Conservation (phyloP, 2,888 invertebrate species). For the Protula sp. region DNA sequence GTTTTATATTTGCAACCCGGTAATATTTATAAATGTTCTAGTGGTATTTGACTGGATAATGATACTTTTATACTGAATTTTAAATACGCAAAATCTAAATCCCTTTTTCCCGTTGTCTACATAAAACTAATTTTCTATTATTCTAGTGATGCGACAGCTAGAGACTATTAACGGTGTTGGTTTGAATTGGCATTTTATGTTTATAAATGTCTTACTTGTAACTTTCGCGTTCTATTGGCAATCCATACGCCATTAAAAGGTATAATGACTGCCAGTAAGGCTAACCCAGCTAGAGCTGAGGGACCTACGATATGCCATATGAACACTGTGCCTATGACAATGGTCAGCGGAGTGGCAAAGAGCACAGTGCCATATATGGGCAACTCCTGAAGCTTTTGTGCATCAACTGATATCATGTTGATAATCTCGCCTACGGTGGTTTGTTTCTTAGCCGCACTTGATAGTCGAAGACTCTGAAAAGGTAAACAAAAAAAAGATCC, state of each 20-base stretch:
- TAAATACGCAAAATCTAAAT: no score
- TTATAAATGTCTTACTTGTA: no score
- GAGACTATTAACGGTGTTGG: no score
- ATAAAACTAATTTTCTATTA: no score
- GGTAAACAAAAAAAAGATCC: no score
- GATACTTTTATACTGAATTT: no score
- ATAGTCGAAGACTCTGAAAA: constrained; percentile 49
- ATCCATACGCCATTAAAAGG: not conserved
- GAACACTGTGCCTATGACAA: constrained; percentile 43
- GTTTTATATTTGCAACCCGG: no score
- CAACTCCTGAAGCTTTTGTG: constrained; percentile 48
- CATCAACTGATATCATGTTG: constrained; percentile 57
- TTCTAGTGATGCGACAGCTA: no score
- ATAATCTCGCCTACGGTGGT: constrained; percentile 56
- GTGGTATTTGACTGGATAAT: no score
- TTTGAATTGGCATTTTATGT: no score
- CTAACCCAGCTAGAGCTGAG: not conserved
- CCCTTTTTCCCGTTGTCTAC: no score
- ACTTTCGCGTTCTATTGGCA: not conserved
- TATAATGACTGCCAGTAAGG: not conserved
- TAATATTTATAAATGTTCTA: no score
- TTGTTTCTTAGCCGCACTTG: constrained; percentile 40
- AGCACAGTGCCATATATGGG: constrained; percentile 20
- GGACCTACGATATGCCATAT: constrained; percentile 36
- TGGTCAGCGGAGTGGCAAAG: constrained; percentile 32